These are phyloP conservation scores for Bombyx mori DNA, from an alignment of 1,140 invertebrate genomes.

Conservation along the genomic window DNA sequence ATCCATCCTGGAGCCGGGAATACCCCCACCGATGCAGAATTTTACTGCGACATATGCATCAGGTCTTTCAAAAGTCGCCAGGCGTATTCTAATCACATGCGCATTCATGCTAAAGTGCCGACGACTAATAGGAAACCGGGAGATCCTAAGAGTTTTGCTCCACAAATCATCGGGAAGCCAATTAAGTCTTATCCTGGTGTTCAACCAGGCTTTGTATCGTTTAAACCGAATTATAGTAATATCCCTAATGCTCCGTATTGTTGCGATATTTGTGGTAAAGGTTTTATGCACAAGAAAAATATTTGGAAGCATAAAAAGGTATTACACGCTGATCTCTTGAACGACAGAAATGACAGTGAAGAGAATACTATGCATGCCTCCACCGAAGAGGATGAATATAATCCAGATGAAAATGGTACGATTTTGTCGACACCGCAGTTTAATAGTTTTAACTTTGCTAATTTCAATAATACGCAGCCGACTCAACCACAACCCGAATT, in stretches of 20 bases:
- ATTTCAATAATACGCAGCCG: slow-evolving; percentile 38
- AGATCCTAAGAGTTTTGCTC: slow-evolving; percentile 43
- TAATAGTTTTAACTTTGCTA: slow-evolving; percentile 63
- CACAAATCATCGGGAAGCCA: slow-evolving; percentile 59
- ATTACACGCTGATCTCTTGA: slow-evolving; percentile 59
- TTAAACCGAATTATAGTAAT: slow-evolving; percentile 37
- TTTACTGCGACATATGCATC: slow-evolving; percentile 66
- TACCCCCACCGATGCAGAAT: slow-evolving; percentile 38
- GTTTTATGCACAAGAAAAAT: slow-evolving; percentile 72
- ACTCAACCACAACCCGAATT: slow-evolving; percentile 29
- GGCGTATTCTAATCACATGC: slow-evolving; percentile 70
- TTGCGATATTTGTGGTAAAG: slow-evolving; percentile 75
- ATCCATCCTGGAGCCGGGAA: slow-evolving; percentile 30
- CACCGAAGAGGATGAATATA: slow-evolving; percentile 65
- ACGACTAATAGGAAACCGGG: slow-evolving; percentile 61
- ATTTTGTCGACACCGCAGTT: slow-evolving; percentile 63
- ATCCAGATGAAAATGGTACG: slow-evolving; percentile 55
- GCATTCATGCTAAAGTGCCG: slow-evolving; percentile 66
- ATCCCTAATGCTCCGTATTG: slow-evolving; percentile 61
- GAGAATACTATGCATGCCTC: slow-evolving; percentile 63
- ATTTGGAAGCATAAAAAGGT: slow-evolving; percentile 72
- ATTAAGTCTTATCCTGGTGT: slow-evolving; percentile 46
- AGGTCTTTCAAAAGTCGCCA: slow-evolving; percentile 67
- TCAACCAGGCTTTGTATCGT: slow-evolving; percentile 42
- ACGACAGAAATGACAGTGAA: slow-evolving; percentile 49